Conservation (phyloP, 2,113 vertebrate species). For the Aythya baeri region DNA sequence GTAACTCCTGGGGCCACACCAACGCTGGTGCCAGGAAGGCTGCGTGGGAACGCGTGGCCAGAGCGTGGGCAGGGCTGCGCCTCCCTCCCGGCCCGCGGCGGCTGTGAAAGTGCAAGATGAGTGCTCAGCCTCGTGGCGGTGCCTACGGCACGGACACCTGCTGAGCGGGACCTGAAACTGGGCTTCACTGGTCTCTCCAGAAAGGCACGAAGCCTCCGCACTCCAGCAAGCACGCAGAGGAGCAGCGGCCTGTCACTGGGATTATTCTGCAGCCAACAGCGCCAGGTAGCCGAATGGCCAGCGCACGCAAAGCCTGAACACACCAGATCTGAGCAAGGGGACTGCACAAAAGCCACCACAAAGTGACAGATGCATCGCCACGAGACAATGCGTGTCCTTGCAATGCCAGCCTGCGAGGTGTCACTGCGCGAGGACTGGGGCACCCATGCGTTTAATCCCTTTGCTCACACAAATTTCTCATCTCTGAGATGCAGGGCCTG, state of each 20-base stretch:
- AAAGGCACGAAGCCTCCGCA: neutral
- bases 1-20: neutral
- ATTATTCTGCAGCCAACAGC: neutral
- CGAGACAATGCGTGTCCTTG: too few species aligned
- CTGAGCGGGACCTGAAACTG: neutral
- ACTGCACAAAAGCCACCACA: neutral
- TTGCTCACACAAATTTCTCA: neutral
- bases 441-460: neutral
- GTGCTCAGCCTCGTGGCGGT: neutral
- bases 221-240: neutral
- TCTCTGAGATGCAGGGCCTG: neutral
- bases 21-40: neutral
- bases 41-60: neutral
- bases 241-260: too few species aligned
- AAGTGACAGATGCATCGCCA: neutral
- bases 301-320: neutral
- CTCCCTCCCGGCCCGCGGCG: neutral
- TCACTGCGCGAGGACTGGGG: neutral
- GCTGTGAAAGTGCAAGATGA: neutral
- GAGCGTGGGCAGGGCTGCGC: too few species aligned
- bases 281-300: too few species aligned
- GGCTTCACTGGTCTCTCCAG: neutral
- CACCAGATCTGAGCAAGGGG: neutral
- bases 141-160: too few species aligned
- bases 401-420: neutral